Conservation (phyloP, 2,888 invertebrate genomes). For the Cataglyphis altisquamis region DNA sequence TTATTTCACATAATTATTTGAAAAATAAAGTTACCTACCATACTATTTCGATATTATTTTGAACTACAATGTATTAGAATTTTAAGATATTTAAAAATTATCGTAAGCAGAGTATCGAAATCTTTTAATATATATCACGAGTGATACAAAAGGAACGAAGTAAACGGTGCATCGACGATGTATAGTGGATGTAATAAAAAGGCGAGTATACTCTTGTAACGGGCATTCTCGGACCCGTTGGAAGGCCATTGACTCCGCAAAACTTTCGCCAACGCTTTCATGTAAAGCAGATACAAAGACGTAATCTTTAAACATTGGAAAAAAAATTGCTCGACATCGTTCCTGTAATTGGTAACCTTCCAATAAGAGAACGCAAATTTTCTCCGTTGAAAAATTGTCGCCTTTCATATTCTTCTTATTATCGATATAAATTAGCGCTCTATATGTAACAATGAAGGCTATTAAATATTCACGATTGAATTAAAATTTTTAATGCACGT, state of each 20-base stretch:
- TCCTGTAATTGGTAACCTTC: slow-evolving; percentile 32
- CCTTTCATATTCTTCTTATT: neutral
- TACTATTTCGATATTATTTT: neutral
- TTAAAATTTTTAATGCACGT: neutral
- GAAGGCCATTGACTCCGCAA: slow-evolving; percentile 83
- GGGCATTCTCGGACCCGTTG: slow-evolving; percentile 65
- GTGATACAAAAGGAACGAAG: neutral
- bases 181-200: slow-evolving; percentile 59
- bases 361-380: neutral
- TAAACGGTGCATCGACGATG: slow-evolving; percentile 41
- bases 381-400: neutral
- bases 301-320: slow-evolving; percentile 49
- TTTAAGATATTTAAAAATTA: slow-evolving; percentile 1
- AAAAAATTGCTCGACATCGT: slow-evolving; percentile 63
- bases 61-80: neutral
- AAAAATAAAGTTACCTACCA: neutral
- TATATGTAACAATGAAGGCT: neutral
- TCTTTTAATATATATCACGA: neutral
- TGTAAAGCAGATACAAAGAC: slow-evolving; percentile 76
- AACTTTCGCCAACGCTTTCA: slow-evolving; percentile 84
- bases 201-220: slow-evolving; percentile 61
- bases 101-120: slow-evolving; percentile 23
- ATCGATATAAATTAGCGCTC: neutral
- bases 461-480: neutral
- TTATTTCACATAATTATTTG: neutral